phyloP scores from a whole-genome alignment of 2,113 vertebrate genomes.

The Pipa parva region DNA sequence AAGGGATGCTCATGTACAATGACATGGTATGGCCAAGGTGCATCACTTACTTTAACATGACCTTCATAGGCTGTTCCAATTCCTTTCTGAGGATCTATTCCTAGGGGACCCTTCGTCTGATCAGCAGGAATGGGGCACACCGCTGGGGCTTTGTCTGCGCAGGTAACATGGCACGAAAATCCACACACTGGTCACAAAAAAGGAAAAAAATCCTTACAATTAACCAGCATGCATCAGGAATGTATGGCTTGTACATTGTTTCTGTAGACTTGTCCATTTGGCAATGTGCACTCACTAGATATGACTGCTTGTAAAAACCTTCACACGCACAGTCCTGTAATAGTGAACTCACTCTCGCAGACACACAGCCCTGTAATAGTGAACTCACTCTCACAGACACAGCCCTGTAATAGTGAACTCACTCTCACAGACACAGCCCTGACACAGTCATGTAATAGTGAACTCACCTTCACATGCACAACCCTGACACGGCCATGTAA shows the following conservation, averaged over 20 bases:
- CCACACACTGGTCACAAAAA: slow-evolving; percentile 74
- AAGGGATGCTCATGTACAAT: no score
- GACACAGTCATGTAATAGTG: no score
- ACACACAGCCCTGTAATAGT: slow-evolving; percentile 52
- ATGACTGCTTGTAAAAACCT: no score
- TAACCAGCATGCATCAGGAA: no score
- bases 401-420: slow-evolving; percentile 77
- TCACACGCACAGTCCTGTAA: no score
- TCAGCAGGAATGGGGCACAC: slow-evolving; percentile 91
- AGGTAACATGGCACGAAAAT: slow-evolving; percentile 96
- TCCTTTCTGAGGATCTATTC: slow-evolving; percentile 92
- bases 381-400: slow-evolving; percentile 89
- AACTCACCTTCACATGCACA: no score
- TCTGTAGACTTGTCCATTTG: no score
- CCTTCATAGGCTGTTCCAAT: slow-evolving; percentile 95
- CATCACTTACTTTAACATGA: slow-evolving; percentile 81
- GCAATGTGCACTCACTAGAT: no score
- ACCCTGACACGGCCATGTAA: no score
- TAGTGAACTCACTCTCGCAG: slow-evolving; percentile 86
- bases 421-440: slow-evolving; percentile 97
- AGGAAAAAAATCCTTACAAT: slow-evolving; percentile 18
- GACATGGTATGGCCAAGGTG: no score
- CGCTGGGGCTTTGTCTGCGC: slow-evolving; percentile 94
- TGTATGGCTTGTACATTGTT: no score
- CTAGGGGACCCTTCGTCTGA: slow-evolving; percentile 90